These are phyloP conservation scores for Sinopyrophorus schimmeli DNA, from an alignment of 2,888 invertebrate genomes.

Conservation along the genomic window DNA sequence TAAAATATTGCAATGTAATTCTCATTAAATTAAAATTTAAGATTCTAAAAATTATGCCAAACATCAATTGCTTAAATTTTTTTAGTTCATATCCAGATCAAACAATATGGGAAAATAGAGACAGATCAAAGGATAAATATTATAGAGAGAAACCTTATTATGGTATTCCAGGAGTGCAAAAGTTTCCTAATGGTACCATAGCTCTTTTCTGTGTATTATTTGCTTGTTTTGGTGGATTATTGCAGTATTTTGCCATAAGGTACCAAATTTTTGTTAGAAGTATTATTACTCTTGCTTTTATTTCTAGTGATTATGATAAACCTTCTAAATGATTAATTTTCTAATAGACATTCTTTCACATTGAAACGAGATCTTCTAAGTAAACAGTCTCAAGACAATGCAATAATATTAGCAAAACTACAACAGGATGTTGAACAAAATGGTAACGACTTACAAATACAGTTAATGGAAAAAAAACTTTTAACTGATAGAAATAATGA, in stretches of 20 bases:
- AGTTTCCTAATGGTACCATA: conserved; percentile 65
- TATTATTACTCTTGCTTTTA: conserved; percentile 6
- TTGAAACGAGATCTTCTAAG: conserved; percentile 56
- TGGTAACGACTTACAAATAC: conserved; percentile 61
- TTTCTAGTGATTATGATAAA: conserved; percentile 11
- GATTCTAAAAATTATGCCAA: too few relatives aligned
- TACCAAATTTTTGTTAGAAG: conserved; percentile 44
- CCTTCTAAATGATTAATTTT: conserved; percentile 32
- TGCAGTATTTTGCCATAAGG: conserved; percentile 67
- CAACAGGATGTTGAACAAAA: conserved; percentile 59
- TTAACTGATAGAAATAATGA: too few relatives aligned
- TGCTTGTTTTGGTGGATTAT: conserved; percentile 60
- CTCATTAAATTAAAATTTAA: too few relatives aligned
- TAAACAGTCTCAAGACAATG: conserved; percentile 58
- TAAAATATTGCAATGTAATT: too few relatives aligned
- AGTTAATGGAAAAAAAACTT: conserved; percentile 41
- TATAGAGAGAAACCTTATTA: conserved; percentile 59
- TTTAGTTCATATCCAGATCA: conserved; percentile 45
- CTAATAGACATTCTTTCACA: conserved; percentile 61
- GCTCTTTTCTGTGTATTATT: conserved; percentile 62
- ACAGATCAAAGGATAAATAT: conserved; percentile 44
- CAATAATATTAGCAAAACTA: conserved; percentile 58
- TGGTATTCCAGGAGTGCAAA: conserved; percentile 64
- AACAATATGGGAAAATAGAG: conserved; percentile 52
- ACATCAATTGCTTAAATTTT: too few relatives aligned